Conservation (phyloP, 23 tunicate species). For the Oikopleura dioica region DNA sequence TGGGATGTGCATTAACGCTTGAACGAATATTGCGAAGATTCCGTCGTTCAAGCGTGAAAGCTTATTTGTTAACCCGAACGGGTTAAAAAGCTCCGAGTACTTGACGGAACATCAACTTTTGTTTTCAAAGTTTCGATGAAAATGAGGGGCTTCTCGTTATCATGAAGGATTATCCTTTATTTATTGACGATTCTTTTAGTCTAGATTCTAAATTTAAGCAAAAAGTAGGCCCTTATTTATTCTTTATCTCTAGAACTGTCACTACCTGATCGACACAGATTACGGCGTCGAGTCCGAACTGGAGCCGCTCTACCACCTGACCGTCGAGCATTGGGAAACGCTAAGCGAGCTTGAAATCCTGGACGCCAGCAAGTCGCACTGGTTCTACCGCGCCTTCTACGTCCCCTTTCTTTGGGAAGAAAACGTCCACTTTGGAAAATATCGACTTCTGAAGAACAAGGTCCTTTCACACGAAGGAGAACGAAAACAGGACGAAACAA, state of each 20-base stretch:
- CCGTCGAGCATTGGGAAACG: constrained; percentile 21
- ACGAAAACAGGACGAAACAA: neutral
- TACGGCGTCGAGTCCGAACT: constrained; percentile 17
- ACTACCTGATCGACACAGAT: constrained; percentile 53
- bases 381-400: constrained; percentile 49
- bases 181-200: too few relatives aligned
- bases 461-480: neutral
- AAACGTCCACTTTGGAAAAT: constrained; percentile 46
- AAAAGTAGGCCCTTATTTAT: too few relatives aligned
- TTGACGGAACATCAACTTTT: too few relatives aligned
- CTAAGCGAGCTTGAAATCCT: constrained; percentile 42
- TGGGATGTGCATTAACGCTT: too few relatives aligned
- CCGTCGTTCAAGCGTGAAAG: too few relatives aligned
- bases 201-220: too few relatives aligned
- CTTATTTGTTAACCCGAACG: too few relatives aligned
- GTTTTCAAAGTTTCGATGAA: too few relatives aligned
- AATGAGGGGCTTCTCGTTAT: too few relatives aligned
- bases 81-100: too few relatives aligned
- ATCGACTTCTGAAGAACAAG: constrained; percentile 28
- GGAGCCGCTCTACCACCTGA: constrained; percentile 35
- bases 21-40: too few relatives aligned
- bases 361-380: constrained; percentile 24
- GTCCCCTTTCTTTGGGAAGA: constrained; percentile 34
- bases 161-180: too few relatives aligned
- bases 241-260: constrained; percentile 28